Percentiles rank a stretch among this genome's conserved stretches.
These are phyloP conservation scores for Mobula hypostoma DNA, from an alignment of 2,113 vertebrate species.

Conservation along the genomic window DNA sequence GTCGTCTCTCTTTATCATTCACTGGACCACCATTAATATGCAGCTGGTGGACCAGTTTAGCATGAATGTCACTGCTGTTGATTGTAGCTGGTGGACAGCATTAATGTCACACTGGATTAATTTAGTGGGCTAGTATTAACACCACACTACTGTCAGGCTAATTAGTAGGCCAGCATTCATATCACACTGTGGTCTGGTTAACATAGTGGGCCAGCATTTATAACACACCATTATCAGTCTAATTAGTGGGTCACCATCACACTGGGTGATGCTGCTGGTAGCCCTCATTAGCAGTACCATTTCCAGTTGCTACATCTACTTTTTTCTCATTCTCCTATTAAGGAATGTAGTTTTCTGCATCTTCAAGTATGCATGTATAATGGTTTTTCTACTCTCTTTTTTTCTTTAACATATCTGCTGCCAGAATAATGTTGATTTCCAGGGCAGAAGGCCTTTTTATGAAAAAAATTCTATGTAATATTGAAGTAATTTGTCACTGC, in stretches of 20 bases:
- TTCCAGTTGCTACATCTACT: background rate
- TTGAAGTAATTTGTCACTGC: background rate
- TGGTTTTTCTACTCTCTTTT: too few species aligned
- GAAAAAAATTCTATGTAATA: background rate
- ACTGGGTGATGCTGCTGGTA: background rate
- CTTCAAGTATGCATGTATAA: too few species aligned
- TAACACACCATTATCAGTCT: background rate
- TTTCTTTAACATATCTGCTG: background rate
- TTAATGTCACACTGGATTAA: background rate
- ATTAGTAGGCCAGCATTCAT: background rate
- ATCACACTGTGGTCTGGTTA: background rate
- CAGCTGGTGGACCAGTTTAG: background rate
- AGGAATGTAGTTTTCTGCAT: too few species aligned
- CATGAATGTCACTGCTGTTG: too few species aligned
- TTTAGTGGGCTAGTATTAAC: background rate
- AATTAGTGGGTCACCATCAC: too few species aligned
- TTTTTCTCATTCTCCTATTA: background rate
- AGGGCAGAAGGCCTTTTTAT: background rate
- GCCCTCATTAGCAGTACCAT: background rate
- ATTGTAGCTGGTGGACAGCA: too few species aligned
- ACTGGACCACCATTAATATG: background rate
- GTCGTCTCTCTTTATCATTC: too few species aligned
- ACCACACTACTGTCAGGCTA: too few species aligned
- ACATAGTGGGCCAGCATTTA: background rate
- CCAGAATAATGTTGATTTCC: background rate